Conservation (phyloP, 2,888 invertebrate species). For the Alviniconcha strummeri region DNA sequence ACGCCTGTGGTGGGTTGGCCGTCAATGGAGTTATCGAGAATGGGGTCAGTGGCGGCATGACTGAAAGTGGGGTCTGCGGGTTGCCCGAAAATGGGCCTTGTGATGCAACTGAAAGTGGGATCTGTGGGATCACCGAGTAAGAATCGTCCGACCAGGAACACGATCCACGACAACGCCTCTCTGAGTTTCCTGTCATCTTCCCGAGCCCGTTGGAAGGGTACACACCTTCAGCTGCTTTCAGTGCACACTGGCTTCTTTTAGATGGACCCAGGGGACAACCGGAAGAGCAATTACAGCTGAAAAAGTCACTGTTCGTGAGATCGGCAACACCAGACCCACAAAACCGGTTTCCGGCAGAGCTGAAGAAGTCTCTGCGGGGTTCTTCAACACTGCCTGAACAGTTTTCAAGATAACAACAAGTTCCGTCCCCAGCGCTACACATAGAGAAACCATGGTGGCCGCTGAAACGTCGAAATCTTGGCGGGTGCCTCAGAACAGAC, state of each 20-base stretch:
- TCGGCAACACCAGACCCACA: background rate
- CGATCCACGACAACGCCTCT: background rate
- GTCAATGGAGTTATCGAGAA: background rate
- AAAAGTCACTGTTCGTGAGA: background rate
- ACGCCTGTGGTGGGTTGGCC: too few relatives aligned
- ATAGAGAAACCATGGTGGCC: background rate
- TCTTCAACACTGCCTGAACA: constrained; percentile 1
- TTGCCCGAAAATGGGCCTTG: background rate
- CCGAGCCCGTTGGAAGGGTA: background rate
- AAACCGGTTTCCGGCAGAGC: background rate
- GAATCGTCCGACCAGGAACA: background rate
- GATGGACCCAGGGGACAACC: background rate
- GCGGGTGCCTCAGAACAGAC: background rate
- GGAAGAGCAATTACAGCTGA: background rate
- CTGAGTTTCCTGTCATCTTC: background rate
- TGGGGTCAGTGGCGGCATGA: background rate
- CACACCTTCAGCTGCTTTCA: too few relatives aligned
- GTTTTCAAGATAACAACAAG: background rate
- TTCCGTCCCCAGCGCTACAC: background rate
- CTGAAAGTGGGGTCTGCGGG: background rate
- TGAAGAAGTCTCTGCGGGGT: background rate
- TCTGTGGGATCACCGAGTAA: background rate
- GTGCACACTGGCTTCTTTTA: background rate
- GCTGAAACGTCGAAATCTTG: constrained; percentile 4
- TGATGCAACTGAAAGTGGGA: background rate